A percentile compares a stretch with the other conserved stretches of the same genome.
phyloP scores from a whole-genome alignment of 2,797 vertebrate species.

The Danio aesculapii region DNA sequence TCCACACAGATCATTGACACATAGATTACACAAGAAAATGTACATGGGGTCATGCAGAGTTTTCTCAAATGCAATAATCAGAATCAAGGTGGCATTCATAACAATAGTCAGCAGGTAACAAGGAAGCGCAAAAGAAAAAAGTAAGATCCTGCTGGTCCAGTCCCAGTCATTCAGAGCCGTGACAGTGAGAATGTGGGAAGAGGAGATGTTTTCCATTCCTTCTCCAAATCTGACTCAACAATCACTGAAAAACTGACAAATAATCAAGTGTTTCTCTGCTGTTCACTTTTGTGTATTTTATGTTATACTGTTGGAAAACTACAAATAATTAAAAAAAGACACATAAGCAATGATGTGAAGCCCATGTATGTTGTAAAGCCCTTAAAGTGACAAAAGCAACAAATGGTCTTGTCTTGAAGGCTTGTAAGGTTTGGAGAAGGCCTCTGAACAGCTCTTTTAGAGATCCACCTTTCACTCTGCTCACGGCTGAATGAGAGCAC shows the following conservation, averaged over 20 bases:
- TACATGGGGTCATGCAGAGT: constrained; percentile 38
- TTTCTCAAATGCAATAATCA: constrained; percentile 38
- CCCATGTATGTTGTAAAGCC: too few species aligned
- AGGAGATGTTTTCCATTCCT: constrained; percentile 30
- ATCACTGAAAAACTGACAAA: not conserved
- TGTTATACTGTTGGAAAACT: too few species aligned
- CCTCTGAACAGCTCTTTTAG: not conserved
- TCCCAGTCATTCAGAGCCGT: constrained; percentile 15
- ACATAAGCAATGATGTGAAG: too few species aligned
- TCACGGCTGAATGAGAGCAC: not conserved
- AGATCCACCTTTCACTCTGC: not conserved
- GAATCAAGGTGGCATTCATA: constrained; percentile 30
- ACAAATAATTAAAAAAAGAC: too few species aligned
- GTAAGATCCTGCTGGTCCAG: constrained; percentile 9
- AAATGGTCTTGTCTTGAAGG: too few species aligned
- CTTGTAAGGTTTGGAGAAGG: not conserved
- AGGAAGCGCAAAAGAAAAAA: constrained; percentile 10
- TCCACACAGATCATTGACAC: constrained; percentile 44
- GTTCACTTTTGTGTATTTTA: too few species aligned
- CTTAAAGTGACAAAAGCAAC: too few species aligned
- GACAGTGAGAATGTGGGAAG: constrained; percentile 1
- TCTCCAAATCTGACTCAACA: not conserved
- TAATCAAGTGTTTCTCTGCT: not conserved
- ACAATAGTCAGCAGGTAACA: constrained; percentile 27
- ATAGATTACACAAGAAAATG: constrained; percentile 43